Evolutionary conservation across 2,797 vertebrate species (phyloP).

Genomic region (Poeciliopsis gracilis): DNA sequence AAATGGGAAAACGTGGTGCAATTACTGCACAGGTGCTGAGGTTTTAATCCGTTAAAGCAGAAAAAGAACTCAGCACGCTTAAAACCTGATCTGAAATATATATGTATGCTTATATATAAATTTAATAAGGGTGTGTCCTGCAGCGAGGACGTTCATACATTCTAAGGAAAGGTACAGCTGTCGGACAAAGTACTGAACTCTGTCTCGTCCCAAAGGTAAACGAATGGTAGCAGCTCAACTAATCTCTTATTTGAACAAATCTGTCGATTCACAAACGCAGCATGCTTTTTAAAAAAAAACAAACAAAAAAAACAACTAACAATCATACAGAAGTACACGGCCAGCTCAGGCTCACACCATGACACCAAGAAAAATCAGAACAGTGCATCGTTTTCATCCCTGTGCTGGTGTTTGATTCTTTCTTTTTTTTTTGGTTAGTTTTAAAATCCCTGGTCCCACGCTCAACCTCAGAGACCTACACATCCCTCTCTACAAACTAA

Average conservation of each 20-base stretch:
- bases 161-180: slow-evolving; percentile 76
- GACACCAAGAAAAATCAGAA: slow-evolving; percentile 51
- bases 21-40: slow-evolving; percentile 63
- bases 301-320: slow-evolving; percentile 19
- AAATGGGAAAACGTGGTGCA: slow-evolving; percentile 65
- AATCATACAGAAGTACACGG: slow-evolving; percentile 56
- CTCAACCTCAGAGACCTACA: slow-evolving; percentile 42
- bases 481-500: background rate
- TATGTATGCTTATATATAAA: slow-evolving; percentile 39
- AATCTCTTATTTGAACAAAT: slow-evolving; percentile 71
- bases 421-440: slow-evolving; percentile 75
- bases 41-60: slow-evolving; percentile 53
- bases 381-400: slow-evolving; percentile 69
- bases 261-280: slow-evolving; percentile 67
- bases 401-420: slow-evolving; percentile 77
- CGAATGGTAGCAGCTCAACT: slow-evolving; percentile 69
- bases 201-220: slow-evolving; percentile 62
- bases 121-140: slow-evolving; percentile 55
- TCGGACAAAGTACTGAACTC: slow-evolving; percentile 54
- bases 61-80: slow-evolving; percentile 60
- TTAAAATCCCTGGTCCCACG: slow-evolving; percentile 62
- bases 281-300: slow-evolving; percentile 47
- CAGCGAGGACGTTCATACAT: slow-evolving; percentile 71
- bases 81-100: slow-evolving; percentile 64
- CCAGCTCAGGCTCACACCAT: slow-evolving; percentile 58